phyloP scores from a whole-genome alignment of 2,888 invertebrate genomes.

The Cheilosia grossa region DNA sequence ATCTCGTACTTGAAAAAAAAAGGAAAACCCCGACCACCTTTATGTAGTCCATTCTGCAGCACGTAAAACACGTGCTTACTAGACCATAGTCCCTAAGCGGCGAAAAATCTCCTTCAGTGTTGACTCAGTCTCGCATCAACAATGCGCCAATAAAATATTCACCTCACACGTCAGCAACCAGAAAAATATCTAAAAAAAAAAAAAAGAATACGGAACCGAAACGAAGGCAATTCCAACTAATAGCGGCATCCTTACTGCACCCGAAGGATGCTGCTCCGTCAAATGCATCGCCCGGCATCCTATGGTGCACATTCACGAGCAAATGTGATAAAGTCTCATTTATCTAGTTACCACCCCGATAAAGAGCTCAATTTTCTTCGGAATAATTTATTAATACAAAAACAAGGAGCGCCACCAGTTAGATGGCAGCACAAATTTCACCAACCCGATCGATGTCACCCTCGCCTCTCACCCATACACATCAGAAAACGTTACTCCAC shows the following conservation, averaged over 20 bases:
- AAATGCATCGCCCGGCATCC: conserved; percentile 13
- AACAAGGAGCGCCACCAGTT: conserved; percentile 11
- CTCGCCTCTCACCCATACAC: conserved; percentile 4
- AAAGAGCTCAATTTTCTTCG: conserved; percentile 79
- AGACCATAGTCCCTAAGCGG: conserved; percentile 9
- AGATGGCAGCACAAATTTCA: conserved; percentile 6
- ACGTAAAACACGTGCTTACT: conserved; percentile 27
- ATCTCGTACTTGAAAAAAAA: not conserved
- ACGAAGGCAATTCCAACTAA: conserved; percentile 57
- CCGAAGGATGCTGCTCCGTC: conserved; percentile 32
- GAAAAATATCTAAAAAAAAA: conserved; percentile 11
- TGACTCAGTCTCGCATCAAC: conserved; percentile 21
- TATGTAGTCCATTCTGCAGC: not conserved
- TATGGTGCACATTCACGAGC: conserved; percentile 35
- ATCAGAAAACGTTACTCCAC: conserved; percentile 18
- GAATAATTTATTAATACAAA: conserved; percentile 71
- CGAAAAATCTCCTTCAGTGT: conserved; percentile 8
- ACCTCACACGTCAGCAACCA: conserved; percentile 62
- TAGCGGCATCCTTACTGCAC: conserved; percentile 46
- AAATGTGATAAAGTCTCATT: conserved; percentile 72
- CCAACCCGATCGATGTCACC: conserved; percentile 57
- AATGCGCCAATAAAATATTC: conserved; percentile 56
- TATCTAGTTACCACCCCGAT: conserved; percentile 77
- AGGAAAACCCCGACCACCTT: not conserved
- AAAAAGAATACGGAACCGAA: not conserved